Base-by-base conservation (phyloP, 2,888 invertebrate genomes). In the Chydorus sphaericus region DNA sequence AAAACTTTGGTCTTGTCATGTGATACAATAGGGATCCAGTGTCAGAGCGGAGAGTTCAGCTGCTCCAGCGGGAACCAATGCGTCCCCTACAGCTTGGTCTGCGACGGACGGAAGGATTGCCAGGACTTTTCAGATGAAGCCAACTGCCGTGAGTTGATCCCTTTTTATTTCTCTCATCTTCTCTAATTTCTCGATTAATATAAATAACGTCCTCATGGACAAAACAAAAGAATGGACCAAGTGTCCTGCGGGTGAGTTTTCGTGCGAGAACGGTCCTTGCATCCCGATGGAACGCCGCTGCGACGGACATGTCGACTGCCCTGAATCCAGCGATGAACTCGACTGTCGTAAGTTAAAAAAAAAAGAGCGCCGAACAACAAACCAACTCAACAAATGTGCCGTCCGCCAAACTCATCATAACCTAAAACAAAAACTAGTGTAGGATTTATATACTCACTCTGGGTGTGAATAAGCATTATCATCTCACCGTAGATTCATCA, bases 251-350 rank as follows among this genome's bases (percentile, higher is more conserved):
- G 69, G 74, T 63, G 73, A 78, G 66, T 82, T 81, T 73, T 76
- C 79, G 61, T 88, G 88, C 69, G 81, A 83, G 65, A 85, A 82
- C 66, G 86, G 85, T 49, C 82, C 83, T 30, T 89, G 87, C 69
- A 83, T 89, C 63, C 73, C 76, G 49, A 67, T 73, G 57, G 69
- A 72, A 50, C 76, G 76, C 58, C 77, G 80, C 59, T 86, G 85
- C 69, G 77, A 88, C 67, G 81, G 81, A 48, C 77, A 74, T 61
- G 74, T 80, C 61, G 87, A 90, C 74, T 90, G 90, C 73, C 82
- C 82, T 2, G 90, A 91, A 71, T 75, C 75, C 65, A 85, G 85
- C 63, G 90, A 91, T 70, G 90, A 91, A 73, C 75, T 82, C 66
- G 85, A 85, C 68, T 90, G 90, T 72, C 77, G 78, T 78, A 57